Evolutionary conservation across 2,797 vertebrate species (phyloP), one percentile per base, ranked within the genome.

Genomic region (Periophthalmus magnuspinnatus): DNA sequence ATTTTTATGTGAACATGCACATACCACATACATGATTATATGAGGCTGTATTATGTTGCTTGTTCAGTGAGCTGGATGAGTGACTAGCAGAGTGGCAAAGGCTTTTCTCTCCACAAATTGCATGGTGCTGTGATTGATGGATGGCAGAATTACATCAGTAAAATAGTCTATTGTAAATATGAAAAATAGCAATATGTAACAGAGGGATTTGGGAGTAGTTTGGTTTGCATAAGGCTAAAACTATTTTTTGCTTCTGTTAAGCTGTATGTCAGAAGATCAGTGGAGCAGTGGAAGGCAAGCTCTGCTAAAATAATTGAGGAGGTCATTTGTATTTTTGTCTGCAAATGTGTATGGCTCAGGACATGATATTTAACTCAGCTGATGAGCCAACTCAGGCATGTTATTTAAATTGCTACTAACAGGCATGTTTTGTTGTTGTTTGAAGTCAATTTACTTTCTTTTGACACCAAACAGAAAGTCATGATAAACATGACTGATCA

Each of bases 1-100:
- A 82, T 86, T 90, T 88, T 65, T 81, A 88, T 80, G 77, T 61
- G 70, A 91, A 87, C 80, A 86, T 88, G 85, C 82, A 85, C 72
- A 86, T 77, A 82, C 65, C 41, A 71, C 78, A 62, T 64, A 62
- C 70, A 82, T 84, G 79, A 88, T 89, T 84, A 86, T 77, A 79
- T 71, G 81, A 90, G 78, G 74, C 82, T n/a, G 79, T 48, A 84
- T 78, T 79, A 77, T 86, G 81, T 68, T 79, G 80, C 81, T 83
- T 85, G 13, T 45, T 88, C 84, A 88, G 79, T 84, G 86, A 78
- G 81, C 67, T 81, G 70, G 75, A 82, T 83, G 85, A 84, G 74
- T 82, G 84, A 82, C 81, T 67, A 71, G 74, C 65, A 65, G 72
- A 87, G 67, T 65, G 77, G 81, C 79, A 78, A 85, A 76, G 81